phyloP scores from a whole-genome alignment of 2,113 vertebrate species.

The Eulemur rufifrons region DNA sequence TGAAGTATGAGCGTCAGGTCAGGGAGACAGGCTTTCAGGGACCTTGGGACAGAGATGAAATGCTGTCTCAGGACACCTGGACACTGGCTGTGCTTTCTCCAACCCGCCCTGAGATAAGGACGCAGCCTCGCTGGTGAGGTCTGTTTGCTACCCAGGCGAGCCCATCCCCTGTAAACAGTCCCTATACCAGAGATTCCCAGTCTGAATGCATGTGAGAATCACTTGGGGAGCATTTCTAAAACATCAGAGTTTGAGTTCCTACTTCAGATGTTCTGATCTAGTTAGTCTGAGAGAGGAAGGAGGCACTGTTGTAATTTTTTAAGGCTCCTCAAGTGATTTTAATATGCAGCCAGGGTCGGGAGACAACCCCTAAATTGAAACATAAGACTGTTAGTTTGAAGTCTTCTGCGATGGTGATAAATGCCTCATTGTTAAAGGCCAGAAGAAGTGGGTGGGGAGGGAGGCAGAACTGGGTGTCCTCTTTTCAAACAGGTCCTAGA shows the following conservation, averaged over 20 bases:
- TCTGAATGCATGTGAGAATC: not conserved
- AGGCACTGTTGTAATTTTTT: not conserved
- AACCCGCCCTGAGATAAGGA: not conserved
- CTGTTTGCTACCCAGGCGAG: not conserved
- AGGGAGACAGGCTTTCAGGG: not conserved
- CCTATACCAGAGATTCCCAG: not conserved
- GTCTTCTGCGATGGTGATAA: not conserved
- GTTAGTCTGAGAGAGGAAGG: not conserved
- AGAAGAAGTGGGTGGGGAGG: not conserved
- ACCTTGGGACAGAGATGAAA: not conserved
- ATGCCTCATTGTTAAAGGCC: not conserved
- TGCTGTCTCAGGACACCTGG: not conserved
- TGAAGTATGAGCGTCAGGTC: not conserved
- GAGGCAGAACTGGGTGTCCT: not conserved
- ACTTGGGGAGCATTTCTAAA: not conserved
- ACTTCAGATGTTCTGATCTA: not conserved
- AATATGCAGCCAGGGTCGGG: not conserved
- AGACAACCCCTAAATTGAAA: not conserved
- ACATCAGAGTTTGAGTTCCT: not conserved
- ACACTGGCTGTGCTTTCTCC: not conserved
- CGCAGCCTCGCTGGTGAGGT: not conserved
- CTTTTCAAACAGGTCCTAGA: not conserved
- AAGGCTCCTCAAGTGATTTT: not conserved
- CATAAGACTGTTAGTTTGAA: not conserved
- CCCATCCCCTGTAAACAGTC: not conserved